Conservation (phyloP, 2,888 invertebrate species). For the Lepidocyrtoides sp. region DNA sequence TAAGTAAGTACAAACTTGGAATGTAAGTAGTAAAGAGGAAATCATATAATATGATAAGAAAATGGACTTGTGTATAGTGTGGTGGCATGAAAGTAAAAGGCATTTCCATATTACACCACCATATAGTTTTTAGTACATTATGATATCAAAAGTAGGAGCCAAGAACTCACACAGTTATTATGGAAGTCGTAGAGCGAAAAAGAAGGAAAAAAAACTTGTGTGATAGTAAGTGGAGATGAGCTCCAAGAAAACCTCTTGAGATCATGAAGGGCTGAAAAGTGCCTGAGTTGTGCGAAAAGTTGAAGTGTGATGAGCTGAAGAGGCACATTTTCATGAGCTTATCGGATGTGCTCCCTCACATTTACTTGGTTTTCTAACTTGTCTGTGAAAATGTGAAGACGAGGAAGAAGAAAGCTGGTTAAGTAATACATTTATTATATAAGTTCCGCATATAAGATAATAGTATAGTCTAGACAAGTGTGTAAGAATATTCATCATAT, state of each 20-base stretch:
- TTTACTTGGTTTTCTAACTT: constrained; percentile 74
- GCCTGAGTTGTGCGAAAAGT: constrained; percentile 85
- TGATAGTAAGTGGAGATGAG: constrained; percentile 81
- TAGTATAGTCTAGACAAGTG: not conserved
- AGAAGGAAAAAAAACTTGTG: constrained; percentile 67
- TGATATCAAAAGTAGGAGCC: constrained; percentile 75
- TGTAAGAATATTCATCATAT: not conserved
- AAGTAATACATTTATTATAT: constrained; percentile 52
- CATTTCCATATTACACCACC: not conserved
- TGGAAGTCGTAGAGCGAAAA: constrained; percentile 24
- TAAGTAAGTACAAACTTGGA: constrained; percentile 71
- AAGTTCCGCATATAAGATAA: constrained; percentile 29
- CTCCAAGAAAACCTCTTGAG: constrained; percentile 81
- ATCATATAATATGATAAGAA: constrained; percentile 58
- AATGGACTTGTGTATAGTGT: constrained; percentile 45
- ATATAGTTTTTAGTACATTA: constrained; percentile 38
- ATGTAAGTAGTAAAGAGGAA: constrained; percentile 60
- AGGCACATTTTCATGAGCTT: constrained; percentile 83
- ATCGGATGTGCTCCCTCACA: constrained; percentile 79
- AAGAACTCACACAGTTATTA: constrained; percentile 69
- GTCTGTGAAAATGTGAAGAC: constrained; percentile 79
- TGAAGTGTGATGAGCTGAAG: constrained; percentile 84
- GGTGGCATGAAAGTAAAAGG: not conserved
- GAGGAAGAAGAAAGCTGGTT: constrained; percentile 76
- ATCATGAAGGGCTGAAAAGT: constrained; percentile 85